phyloP scores from a whole-genome alignment of 1,140 invertebrate genomes.

The Tetraneura akinire region DNA sequence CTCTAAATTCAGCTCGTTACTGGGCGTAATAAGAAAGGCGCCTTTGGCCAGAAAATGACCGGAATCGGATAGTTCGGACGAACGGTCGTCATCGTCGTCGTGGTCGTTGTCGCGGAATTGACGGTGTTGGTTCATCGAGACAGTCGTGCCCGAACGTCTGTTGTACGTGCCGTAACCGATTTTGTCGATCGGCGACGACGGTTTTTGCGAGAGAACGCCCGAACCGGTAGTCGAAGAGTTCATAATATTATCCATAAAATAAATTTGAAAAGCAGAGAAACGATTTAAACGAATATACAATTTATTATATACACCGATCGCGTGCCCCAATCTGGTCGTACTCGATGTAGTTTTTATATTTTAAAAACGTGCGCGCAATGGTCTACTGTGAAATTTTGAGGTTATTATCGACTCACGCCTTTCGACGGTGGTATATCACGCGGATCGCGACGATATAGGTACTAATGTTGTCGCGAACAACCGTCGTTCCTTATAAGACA shows the following conservation, averaged over 20 bases:
- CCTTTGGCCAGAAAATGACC: conserved; percentile 62
- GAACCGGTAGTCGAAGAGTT: background rate
- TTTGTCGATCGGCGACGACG: conserved; percentile 1
- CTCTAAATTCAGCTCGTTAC: conserved; percentile 79
- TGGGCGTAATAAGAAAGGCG: conserved; percentile 80
- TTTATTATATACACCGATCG: too few species aligned
- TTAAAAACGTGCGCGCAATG: too few species aligned
- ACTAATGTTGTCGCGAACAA: background rate
- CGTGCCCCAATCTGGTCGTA: too few species aligned
- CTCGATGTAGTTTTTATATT: too few species aligned
- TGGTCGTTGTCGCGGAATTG: conserved; percentile 1
- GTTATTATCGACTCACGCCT: too few species aligned
- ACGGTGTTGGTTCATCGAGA: background rate
- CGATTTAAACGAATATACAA: too few species aligned
- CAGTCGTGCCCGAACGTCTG: background rate
- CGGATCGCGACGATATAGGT: background rate
- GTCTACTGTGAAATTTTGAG: too few species aligned
- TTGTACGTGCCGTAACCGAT: too few species aligned
- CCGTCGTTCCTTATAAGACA: background rate
- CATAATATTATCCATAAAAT: too few species aligned
- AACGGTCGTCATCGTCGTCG: conserved; percentile 54
- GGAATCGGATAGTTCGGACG: conserved; percentile 55
- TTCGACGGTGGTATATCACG: too few species aligned
- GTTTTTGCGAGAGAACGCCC: background rate
- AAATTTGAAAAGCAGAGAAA: too few species aligned